Base-by-base conservation (phyloP, 2,888 invertebrate genomes). In the Lasioglossum vierecki region DNA sequence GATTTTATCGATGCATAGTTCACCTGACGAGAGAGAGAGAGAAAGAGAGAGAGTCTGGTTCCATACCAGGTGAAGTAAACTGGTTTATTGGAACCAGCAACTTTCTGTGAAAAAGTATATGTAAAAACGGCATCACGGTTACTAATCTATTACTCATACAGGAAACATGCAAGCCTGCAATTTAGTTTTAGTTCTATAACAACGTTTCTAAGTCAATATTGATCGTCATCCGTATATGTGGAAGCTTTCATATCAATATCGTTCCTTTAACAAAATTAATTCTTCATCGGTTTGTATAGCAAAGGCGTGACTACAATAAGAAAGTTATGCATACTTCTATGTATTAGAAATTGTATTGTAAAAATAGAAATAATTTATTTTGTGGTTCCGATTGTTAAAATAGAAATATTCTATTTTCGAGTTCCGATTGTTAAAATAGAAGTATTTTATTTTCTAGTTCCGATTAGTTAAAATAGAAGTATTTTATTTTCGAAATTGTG, bases 71-170 rank as follows among this genome's bases (percentile, higher is more conserved):
- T n/a, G 63, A 79, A 78, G 70, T 70, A 76, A 77, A 80, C 75
- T 66, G 76, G 76, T 76, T 80, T 80, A 84, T 85, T 84, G 80
- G 85, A 83, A 80, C 80, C 73, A 66, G 79, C 71, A 76, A 85
- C 77, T 78, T 84, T 84, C 84, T 35, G 74, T 39, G 49, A 78
- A 78, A 83, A 73, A 83, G 70, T 71, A 60, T 44, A 68, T 22
- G 49, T 30, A 13, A 84, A 68, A 70, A 68, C 57, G 60, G 53
- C 60, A 68, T 72, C 79, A 77, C 66, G 73, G 44, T 49, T 44
- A 49, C 80, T 85, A 80, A 84, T 80, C 26, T 30, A 35, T 63
- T 26, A 63, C 39, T 41, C 30, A 18, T 15, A 35, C 26, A 68
- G 68, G 57, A 44, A 82, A 35, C 82, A 70, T 66, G 82, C 53